Evolutionary conservation across 2,888 invertebrate genomes (phyloP), one percentile per base, ranked within the genome.

Genomic region (Rambutsinella grinnellia): DNA sequence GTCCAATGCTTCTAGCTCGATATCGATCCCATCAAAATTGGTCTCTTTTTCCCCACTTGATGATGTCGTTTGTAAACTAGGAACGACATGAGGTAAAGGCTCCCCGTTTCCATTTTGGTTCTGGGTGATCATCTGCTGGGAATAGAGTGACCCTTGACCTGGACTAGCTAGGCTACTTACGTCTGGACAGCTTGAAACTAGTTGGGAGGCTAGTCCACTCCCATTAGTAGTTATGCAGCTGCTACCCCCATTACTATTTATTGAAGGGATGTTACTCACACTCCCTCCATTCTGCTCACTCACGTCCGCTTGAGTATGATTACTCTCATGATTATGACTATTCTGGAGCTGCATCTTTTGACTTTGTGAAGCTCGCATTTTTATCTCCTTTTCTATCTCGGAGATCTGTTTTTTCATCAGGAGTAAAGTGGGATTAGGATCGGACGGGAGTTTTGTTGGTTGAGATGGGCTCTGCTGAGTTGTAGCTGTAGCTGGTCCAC

Each of bases 361-460:
- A 68, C 26, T 66, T 44, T 81, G 81, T 27, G 81, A 82, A 57
- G 81, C 80, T 66, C 86, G 82, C 78, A 86, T 85, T 79, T 92
- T 89, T 85, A 92, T 89, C 88, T 93, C 90, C 85, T 91, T 88
- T 88, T 94, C 89, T 84, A 93, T 90, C 88, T 93, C 91, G 78
- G 90, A 88, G 87, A 93, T 90, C 89, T 94, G 90, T 86, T 94
- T 88, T 83, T 88, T 87, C 85, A 89, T 89, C 65, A 89, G 85
- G 71, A 88, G 88, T n/a, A 91, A 90, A n/a, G 91, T 91, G 21
- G 91, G 92, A 87, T 94, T 94, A 85, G 94, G 94, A 86, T 94
- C 94, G 88, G 74, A 75, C 75, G 74, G 74, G 74, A 74, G 60
- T 74, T 67, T 74, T 51, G 75, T n/a, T n/a, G n/a, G n/a, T n/a